Conservation (phyloP, 2,888 invertebrate species). For the Gortyna flavago region DNA sequence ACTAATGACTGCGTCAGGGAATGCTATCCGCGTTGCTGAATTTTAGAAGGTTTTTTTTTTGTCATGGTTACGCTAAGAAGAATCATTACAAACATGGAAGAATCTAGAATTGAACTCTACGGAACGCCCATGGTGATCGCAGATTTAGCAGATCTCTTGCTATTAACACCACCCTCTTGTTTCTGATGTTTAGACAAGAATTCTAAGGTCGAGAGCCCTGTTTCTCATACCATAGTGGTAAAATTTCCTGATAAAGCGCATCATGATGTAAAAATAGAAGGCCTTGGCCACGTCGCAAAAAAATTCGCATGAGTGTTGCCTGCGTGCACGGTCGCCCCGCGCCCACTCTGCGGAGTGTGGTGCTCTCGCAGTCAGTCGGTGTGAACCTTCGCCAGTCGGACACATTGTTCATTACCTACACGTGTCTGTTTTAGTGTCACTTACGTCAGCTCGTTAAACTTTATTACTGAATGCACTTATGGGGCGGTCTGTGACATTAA, state of each 20-base stretch:
- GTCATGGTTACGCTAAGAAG: no score
- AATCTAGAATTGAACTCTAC: not conserved
- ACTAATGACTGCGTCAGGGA: no score
- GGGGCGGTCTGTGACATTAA: constrained; percentile 5
- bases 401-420: constrained; percentile 2
- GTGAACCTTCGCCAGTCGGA: not conserved
- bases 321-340: not conserved
- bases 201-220: not conserved
- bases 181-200: not conserved
- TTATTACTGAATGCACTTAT: constrained; percentile 16
- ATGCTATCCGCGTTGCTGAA: no score
- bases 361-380: not conserved
- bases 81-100: not conserved
- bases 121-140: not conserved
- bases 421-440: constrained; percentile 20
- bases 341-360: not conserved
- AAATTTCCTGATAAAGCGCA: not conserved
- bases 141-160: not conserved
- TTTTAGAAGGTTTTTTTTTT: no score
- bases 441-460: constrained; percentile 35
- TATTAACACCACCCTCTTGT: not conserved
- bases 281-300: not conserved
- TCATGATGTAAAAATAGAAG: not conserved
- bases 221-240: not conserved
- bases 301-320: not conserved